These are phyloP conservation scores for Malacoctenus gilli DNA, from an alignment of 2,797 vertebrate species.

Conservation along the genomic window DNA sequence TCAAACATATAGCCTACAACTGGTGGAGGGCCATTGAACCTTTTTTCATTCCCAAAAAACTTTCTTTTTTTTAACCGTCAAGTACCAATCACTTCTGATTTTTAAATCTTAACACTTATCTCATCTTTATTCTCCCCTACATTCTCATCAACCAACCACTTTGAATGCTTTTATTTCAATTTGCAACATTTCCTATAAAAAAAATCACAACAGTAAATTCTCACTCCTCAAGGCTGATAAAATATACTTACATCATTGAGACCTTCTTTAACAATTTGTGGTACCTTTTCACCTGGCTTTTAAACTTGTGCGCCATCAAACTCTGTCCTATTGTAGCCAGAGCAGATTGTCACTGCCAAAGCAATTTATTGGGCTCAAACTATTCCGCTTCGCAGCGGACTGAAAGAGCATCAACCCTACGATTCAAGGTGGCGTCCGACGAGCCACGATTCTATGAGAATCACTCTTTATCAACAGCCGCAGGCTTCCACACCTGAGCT, in stretches of 20 bases:
- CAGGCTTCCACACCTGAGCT: conserved; percentile 97
- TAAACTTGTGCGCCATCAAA: conserved; percentile 28
- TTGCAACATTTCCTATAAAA: conserved; percentile 18
- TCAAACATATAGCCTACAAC: conserved; percentile 40
- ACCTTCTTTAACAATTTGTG: conserved; percentile 9
- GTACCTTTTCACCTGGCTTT: conserved; percentile 5
- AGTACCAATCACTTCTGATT: conserved; percentile 7
- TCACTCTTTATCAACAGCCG: conserved; percentile 84
- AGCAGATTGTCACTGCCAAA: conserved; percentile 18
- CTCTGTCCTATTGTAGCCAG: conserved; percentile 17
- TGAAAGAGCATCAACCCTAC: conserved; percentile 27
- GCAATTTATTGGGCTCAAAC: conserved; percentile 24
- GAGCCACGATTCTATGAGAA: conserved; percentile 67
- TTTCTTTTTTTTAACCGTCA: conserved; percentile 29
- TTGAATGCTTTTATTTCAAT: neutral
- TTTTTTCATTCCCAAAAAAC: conserved; percentile 31
- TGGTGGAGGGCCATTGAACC: conserved; percentile 10
- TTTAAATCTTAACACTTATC: conserved; percentile 9
- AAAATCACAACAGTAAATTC: conserved; percentile 18
- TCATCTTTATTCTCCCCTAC: conserved; percentile 44
- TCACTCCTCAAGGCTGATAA: conserved; percentile 26
- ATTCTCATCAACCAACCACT: conserved; percentile 36
- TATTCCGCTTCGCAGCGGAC: conserved; percentile 28
- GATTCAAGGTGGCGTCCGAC: conserved; percentile 63
- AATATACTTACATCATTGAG: conserved; percentile 34